Conservation (phyloP, 2,113 vertebrate genomes). For the Rhinoderma darwinii region DNA sequence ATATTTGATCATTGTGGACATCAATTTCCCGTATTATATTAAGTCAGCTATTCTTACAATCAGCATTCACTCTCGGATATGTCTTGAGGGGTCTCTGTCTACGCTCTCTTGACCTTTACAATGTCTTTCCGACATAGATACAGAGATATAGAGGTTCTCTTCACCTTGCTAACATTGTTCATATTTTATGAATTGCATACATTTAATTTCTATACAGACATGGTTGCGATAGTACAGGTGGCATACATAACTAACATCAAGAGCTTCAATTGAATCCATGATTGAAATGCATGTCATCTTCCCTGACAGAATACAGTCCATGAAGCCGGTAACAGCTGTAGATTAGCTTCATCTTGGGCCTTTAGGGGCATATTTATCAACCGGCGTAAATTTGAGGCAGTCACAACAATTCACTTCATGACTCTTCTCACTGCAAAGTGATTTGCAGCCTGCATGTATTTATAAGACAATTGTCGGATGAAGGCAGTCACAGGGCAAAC, state of each 20-base stretch:
- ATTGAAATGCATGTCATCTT: conserved; percentile 37
- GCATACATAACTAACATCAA: conserved; percentile 16
- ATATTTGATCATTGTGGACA: no score
- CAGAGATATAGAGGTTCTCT: no score
- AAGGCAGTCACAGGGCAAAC: conserved; percentile 10
- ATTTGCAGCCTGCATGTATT: conserved; percentile 37
- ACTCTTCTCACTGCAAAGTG: conserved; percentile 33
- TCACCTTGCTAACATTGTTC: neutral
- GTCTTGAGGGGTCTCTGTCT: neutral
- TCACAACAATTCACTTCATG: conserved; percentile 30
- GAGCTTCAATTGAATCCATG: neutral
- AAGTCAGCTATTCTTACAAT: no score
- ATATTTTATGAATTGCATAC: neutral
- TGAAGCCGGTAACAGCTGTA: conserved; percentile 32
- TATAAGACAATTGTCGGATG: conserved; percentile 27
- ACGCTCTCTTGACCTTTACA: neutral
- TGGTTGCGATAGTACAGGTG: neutral
- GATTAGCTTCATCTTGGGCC: conserved; percentile 35
- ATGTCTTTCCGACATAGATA: neutral
- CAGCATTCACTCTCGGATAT: neutral
- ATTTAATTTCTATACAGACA: neutral
- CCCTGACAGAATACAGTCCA: conserved; percentile 24
- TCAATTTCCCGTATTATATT: no score
- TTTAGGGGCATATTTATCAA: conserved; percentile 45
- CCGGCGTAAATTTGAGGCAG: conserved; percentile 31